Base-by-base conservation (phyloP, 2,797 vertebrate genomes). In the Octomys mimax region DNA sequence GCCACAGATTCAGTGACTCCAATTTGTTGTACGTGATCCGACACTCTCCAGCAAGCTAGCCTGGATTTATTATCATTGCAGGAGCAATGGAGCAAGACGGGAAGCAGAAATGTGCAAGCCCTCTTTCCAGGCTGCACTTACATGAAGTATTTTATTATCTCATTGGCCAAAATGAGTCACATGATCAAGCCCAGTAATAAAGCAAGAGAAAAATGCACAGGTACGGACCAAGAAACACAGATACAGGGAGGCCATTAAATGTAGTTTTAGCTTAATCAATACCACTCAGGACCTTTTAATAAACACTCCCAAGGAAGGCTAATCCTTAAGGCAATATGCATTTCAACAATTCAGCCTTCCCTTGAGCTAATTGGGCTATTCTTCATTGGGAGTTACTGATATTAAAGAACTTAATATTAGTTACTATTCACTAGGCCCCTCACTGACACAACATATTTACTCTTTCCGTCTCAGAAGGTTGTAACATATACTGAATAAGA, bases 391-490 rank as follows among this genome's bases (percentile, higher is more conserved):
- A 88, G 92, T 87, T 59, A 42, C 36, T 92, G 71, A 19, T 82
- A 79, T 39, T 91, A 91, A 94, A 52, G 91, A 71, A 1, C 59
- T 68, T 52, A 79, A 12, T 52, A 54, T 66, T 91, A n/a, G 84
- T 80, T 79, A 70, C 33, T 52, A 68, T 62, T 87, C 42, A 49
- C 26, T 71, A 18, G 85, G 80, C n/a, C 54, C 64, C 46, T 83
- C 62, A 62, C 8, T 82, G 57, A 79, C 93, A 77, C 52, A 64
- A 82, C 24, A 85, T 96, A 93, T 68, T 95, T 93, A 86, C 66
- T 62, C 13, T 94, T 82, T 36, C 71, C 68, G 19, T 49, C 57
- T 78, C 36, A 68, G 49, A n/a, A 89, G 49, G 22, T 57, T 78
- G 1, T 49, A 68, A 42, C 10, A 39, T 75, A 36, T 33, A 84